Evolutionary conservation across 2,888 invertebrate species (phyloP).

Genomic region (Sinotaia quadrata): DNA sequence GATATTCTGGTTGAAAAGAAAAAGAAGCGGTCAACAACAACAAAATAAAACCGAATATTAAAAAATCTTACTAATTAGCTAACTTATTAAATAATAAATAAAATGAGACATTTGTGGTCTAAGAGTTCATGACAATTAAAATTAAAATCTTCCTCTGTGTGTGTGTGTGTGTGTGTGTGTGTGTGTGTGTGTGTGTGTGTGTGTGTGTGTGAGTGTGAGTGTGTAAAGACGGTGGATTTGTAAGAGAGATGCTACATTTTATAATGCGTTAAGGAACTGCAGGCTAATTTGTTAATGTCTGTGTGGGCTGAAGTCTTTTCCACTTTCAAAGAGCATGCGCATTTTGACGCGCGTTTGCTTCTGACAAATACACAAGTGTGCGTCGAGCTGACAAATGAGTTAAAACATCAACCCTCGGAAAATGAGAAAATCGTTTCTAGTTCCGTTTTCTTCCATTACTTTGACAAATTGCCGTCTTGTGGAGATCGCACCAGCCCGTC

Average conservation of each 20-base stretch:
- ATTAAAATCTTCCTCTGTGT: not conserved
- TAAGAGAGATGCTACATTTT: too few species aligned
- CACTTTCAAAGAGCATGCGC: too few species aligned
- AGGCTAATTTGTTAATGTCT: too few species aligned
- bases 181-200: slow-evolving; percentile 1
- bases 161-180: not conserved
- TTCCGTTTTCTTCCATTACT: not conserved
- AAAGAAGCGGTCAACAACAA: too few species aligned
- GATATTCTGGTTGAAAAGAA: too few species aligned
- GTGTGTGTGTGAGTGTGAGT: not conserved
- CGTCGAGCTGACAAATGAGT: not conserved
- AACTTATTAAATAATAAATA: too few species aligned
- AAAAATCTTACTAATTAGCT: too few species aligned
- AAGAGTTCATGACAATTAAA: not conserved
- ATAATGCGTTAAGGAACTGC: too few species aligned
- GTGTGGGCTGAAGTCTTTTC: too few species aligned
- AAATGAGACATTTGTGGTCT: too few species aligned
- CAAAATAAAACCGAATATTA: too few species aligned
- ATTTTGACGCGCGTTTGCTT: not conserved
- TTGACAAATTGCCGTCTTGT: not conserved
- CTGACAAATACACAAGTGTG: not conserved
- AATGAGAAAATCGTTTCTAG: not conserved
- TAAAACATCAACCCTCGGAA: not conserved
- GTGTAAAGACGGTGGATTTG: too few species aligned
- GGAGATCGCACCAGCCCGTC: not conserved